Evolutionary conservation across 1,140 invertebrate genomes (phyloP).

Genomic region (Archegozetes longisetosus): DNA sequence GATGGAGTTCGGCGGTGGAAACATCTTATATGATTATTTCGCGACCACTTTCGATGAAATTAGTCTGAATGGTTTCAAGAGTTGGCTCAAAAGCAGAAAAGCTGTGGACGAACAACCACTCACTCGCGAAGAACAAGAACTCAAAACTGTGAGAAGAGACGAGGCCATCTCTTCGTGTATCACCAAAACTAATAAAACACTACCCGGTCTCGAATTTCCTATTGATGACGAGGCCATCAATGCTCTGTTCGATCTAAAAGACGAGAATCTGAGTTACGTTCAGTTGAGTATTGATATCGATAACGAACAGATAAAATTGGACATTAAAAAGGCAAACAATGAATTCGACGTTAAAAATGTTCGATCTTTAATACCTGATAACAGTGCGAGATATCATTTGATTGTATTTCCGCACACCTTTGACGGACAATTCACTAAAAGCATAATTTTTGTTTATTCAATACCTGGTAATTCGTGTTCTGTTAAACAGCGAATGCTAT

Average conservation of each 20-base stretch:
- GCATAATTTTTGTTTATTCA: constrained; percentile 86
- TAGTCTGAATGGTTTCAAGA: constrained; percentile 18
- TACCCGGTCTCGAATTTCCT: constrained; percentile 82
- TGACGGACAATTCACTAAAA: constrained; percentile 72
- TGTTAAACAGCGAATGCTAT: constrained; percentile 93
- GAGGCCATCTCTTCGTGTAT: constrained; percentile 1
- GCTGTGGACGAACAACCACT: not conserved
- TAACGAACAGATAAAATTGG: constrained; percentile 57
- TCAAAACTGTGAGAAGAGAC: not conserved
- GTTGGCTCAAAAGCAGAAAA: not conserved
- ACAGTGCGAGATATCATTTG: constrained; percentile 77
- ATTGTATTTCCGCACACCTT: constrained; percentile 79
- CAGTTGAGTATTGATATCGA: constrained; percentile 45
- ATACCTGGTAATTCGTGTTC: constrained; percentile 88
- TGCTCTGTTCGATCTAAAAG: constrained; percentile 39
- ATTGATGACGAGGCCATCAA: constrained; percentile 60
- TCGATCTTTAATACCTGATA: constrained; percentile 54
- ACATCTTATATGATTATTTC: constrained; percentile 81
- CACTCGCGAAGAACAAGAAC: constrained; percentile 1
- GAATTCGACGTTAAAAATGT: constrained; percentile 40
- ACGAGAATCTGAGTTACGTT: constrained; percentile 41
- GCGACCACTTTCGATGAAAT: constrained; percentile 49
- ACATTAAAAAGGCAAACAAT: constrained; percentile 39
- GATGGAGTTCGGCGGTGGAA: constrained; percentile 77
- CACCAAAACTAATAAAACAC: constrained; percentile 33